Conservation (phyloP, 2,888 invertebrate species). For the Maniola hyperantus region DNA sequence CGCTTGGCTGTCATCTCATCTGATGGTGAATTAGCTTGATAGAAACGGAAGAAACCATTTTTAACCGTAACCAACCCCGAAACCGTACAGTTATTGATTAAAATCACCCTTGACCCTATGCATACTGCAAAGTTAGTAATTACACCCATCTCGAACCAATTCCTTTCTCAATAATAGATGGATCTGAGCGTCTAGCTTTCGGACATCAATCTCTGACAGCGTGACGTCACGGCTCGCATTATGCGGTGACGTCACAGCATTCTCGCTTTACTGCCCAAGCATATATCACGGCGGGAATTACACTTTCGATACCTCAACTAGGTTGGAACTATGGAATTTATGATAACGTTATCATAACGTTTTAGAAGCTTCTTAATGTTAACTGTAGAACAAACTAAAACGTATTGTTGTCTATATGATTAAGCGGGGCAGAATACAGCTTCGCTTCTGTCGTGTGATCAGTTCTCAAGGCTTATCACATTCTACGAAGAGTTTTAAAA, state of each 20-base stretch:
- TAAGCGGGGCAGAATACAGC: too few relatives aligned
- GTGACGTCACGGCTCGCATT: conserved; percentile 17
- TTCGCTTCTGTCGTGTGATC: too few relatives aligned
- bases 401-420: too few relatives aligned
- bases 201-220: conserved; percentile 12
- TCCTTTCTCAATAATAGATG: conserved; percentile 8
- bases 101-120: not conserved
- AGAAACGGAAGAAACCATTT: too few relatives aligned
- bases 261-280: conserved; percentile 23
- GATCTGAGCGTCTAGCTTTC: conserved; percentile 1
- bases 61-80: too few relatives aligned
- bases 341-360: not conserved
- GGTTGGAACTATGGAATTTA: not conserved
- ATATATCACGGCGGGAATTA: conserved; percentile 14
- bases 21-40: too few relatives aligned
- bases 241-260: conserved; percentile 20
- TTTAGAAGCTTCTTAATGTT: not conserved
- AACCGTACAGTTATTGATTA: not conserved
- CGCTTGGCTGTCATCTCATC: too few relatives aligned
- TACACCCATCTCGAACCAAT: not conserved
- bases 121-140: not conserved
- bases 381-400: too few relatives aligned
- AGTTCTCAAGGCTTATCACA: too few relatives aligned
- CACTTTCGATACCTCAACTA: conserved; percentile 13
- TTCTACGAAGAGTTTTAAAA: too few relatives aligned